Percentiles rank a stretch among this genome's conserved stretches.
Conservation (phyloP, 2,113 vertebrate genomes). For the Myrmecobius fasciatus region DNA sequence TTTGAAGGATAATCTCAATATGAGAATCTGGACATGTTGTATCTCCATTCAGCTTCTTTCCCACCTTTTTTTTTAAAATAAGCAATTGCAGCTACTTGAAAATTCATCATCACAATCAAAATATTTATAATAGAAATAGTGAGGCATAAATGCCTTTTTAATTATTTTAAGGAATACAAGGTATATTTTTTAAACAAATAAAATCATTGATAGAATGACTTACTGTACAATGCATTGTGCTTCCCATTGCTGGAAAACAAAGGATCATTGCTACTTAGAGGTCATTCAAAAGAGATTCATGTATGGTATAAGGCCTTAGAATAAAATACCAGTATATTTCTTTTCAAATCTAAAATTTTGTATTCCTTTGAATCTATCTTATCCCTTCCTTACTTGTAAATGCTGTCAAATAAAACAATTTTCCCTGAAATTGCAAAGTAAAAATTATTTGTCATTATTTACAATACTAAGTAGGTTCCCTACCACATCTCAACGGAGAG, state of each 20-base stretch:
- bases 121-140: conserved; percentile 20
- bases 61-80: conserved; percentile 9
- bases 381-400: neutral
- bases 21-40: conserved; percentile 23
- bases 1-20: conserved; percentile 15
- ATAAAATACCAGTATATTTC: neutral
- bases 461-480: neutral
- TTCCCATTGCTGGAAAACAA: neutral
- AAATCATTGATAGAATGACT: neutral
- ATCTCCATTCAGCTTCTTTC: conserved; percentile 35
- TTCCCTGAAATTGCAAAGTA: neutral
- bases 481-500: neutral
- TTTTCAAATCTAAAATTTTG: neutral
- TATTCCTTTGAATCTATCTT: neutral
- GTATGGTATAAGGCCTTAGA: neutral
- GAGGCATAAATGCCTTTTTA: neutral
- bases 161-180: neutral
- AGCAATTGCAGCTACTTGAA: conserved; percentile 46
- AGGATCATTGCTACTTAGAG: neutral
- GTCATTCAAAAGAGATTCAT: neutral
- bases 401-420: neutral
- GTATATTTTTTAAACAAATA: neutral
- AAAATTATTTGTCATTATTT: neutral
- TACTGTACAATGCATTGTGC: neutral
- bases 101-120: neutral